Conservation (phyloP, 2,888 invertebrate genomes). For the Caenorhabditis wallacei region DNA sequence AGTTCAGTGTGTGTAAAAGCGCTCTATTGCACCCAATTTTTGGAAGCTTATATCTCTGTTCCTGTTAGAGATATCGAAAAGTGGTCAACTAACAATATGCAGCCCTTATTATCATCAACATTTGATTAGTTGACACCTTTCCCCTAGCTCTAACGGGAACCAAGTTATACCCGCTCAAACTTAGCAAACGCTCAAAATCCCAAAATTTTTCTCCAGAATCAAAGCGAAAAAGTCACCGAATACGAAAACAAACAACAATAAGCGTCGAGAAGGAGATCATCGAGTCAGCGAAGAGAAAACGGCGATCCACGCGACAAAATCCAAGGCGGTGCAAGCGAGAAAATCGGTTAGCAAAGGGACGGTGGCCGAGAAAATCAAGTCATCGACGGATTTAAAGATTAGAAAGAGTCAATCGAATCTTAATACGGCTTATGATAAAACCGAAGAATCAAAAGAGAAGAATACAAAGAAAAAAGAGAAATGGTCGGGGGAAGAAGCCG, state of each 20-base stretch:
- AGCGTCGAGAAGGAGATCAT: constrained; percentile 2
- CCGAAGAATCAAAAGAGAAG: constrained; percentile 6
- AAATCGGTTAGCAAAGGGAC: constrained; percentile 29
- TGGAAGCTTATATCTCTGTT: no score
- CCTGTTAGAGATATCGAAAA: no score
- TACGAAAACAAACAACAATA: constrained; percentile 42
- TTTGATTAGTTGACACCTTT: constrained; percentile 13
- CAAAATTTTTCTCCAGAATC: no score
- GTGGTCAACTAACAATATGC: no score
- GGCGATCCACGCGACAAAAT: constrained; percentile 20
- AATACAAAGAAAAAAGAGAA: constrained; percentile 53
- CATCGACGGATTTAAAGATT: constrained; percentile 5
- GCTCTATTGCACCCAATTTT: no score
- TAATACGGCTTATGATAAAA: constrained; percentile 36
- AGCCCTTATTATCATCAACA: no score
- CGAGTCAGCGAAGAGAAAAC: constrained; percentile 45
- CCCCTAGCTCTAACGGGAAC: neutral
- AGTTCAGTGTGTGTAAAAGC: no score
- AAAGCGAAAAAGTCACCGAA: constrained; percentile 46
- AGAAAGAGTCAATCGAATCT: constrained; percentile 30
- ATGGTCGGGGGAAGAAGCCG: constrained; percentile 63
- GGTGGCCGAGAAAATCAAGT: constrained; percentile 11
- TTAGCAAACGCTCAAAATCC: no score
- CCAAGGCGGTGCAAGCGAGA: constrained; percentile 1
- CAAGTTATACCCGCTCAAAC: neutral